Evolutionary conservation across 1,140 invertebrate species (phyloP).

Genomic region (Magallana angulata): DNA sequence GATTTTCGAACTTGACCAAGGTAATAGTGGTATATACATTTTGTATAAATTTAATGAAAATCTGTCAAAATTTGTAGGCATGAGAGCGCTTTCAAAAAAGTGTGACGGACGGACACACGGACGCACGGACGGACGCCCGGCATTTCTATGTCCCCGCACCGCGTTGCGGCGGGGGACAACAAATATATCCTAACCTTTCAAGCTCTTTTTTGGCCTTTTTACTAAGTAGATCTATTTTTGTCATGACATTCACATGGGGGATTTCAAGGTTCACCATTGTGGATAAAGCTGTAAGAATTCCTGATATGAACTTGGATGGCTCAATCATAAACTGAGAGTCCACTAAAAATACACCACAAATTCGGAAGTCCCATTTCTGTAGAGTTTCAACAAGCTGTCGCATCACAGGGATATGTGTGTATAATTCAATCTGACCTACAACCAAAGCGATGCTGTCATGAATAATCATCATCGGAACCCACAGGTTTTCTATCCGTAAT

Average conservation of each 20-base stretch:
- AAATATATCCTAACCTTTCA: slow-evolving; percentile 80
- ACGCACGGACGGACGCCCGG: too few species aligned
- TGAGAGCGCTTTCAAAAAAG: too few species aligned
- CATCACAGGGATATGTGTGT: slow-evolving; percentile 96
- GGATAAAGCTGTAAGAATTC: slow-evolving; percentile 95
- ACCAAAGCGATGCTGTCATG: neutral
- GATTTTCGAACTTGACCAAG: too few species aligned
- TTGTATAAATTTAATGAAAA: too few species aligned
- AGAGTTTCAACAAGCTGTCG: slow-evolving; percentile 89
- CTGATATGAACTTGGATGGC: slow-evolving; percentile 95
- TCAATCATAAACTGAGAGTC: slow-evolving; percentile 99
- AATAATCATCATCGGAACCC: too few species aligned
- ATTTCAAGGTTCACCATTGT: slow-evolving; percentile 98
- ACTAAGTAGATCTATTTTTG: slow-evolving; percentile 96
- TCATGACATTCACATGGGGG: slow-evolving; percentile 95
- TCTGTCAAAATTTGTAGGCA: too few species aligned
- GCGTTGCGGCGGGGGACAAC: too few species aligned
- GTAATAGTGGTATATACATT: too few species aligned
- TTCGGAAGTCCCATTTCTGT: slow-evolving; percentile 90
- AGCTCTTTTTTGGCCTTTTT: slow-evolving; percentile 89
- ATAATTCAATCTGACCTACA: slow-evolving; percentile 96
- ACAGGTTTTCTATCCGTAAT: too few species aligned
- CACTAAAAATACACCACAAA: slow-evolving; percentile 95
- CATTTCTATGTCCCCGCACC: too few species aligned
- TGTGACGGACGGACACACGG: too few species aligned